These are phyloP conservation scores for Serripes groenlandicus DNA, from an alignment of 2,888 invertebrate species.

Conservation along the genomic window DNA sequence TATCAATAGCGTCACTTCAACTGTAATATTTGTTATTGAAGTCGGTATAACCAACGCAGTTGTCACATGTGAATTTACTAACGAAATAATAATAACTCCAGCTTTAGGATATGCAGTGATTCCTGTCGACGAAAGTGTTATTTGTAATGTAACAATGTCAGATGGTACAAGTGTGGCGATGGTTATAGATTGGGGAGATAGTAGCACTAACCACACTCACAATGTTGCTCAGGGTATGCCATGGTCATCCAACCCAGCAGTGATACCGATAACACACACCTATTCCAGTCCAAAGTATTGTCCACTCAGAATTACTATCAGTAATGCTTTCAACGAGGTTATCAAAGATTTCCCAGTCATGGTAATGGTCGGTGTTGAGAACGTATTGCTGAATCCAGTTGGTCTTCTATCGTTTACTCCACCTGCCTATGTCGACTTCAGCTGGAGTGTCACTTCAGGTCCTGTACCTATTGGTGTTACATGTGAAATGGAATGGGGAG, in stretches of 20 bases:
- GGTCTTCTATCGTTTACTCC: conserved; percentile 59
- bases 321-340: conserved; percentile 65
- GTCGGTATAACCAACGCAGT: conserved; percentile 55
- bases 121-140: conserved; percentile 54
- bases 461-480: conserved; percentile 74
- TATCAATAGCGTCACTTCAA: conserved; percentile 28
- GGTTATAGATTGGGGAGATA: conserved; percentile 49
- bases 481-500: conserved; percentile 72
- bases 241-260: conserved; percentile 39
- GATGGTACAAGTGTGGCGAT: conserved; percentile 38
- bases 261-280: conserved; percentile 54
- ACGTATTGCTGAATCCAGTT: conserved; percentile 47
- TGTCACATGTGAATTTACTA: conserved; percentile 33
- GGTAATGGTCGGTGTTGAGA: conserved; percentile 70
- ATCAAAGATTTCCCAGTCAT: conserved; percentile 37
- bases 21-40: conserved; percentile 64
- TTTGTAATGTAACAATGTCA: conserved; percentile 36
- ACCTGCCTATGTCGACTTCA: conserved; percentile 62
- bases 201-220: conserved; percentile 16
- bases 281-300: conserved; percentile 68
- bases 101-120: conserved; percentile 59
- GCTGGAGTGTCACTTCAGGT: conserved; percentile 37
- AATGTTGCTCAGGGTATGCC: conserved; percentile 23
- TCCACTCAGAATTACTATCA: conserved; percentile 58
- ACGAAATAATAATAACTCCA: conserved; percentile 19